A percentile compares a stretch with the other conserved stretches of the same genome.
These are phyloP conservation scores for Manacus vitellinus DNA, from an alignment of 2,113 vertebrate species.

Conservation along the genomic window DNA sequence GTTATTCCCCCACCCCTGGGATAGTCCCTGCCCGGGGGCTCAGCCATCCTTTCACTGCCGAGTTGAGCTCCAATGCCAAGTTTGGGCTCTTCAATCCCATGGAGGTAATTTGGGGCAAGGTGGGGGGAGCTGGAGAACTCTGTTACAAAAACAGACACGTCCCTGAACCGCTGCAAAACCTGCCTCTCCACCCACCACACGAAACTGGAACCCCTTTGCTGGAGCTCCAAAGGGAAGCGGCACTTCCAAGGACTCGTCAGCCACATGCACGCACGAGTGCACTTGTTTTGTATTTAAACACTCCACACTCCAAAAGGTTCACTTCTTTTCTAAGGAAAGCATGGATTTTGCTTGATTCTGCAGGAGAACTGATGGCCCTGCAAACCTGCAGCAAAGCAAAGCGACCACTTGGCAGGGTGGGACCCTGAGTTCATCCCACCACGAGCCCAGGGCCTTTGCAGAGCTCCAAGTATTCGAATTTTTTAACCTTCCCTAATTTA, in stretches of 20 bases:
- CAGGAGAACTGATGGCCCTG: background rate
- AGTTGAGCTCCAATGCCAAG: background rate
- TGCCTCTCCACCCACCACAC: background rate
- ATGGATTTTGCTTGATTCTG: rapidly evolving
- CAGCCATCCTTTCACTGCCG: background rate
- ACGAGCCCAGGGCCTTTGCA: rapidly evolving
- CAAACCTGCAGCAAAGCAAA: background rate
- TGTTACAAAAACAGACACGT: background rate
- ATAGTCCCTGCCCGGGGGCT: background rate
- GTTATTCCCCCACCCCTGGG: background rate
- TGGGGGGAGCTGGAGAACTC: background rate
- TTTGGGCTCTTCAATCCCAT: background rate
- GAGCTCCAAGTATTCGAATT: background rate
- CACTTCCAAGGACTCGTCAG: background rate
- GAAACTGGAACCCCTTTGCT: background rate
- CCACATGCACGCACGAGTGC: background rate
- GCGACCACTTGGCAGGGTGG: background rate
- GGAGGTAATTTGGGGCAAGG: background rate
- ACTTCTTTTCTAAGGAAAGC: background rate
- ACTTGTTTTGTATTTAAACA: background rate
- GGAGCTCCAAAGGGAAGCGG: background rate
- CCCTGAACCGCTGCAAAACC: background rate
- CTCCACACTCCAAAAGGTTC: background rate
- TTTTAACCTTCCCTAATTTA: background rate
- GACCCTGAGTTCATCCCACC: background rate